A percentile compares a stretch with the other conserved stretches of the same genome.
phyloP scores from a whole-genome alignment of 2,888 invertebrate genomes.

The Stenolophus ochropezus region DNA sequence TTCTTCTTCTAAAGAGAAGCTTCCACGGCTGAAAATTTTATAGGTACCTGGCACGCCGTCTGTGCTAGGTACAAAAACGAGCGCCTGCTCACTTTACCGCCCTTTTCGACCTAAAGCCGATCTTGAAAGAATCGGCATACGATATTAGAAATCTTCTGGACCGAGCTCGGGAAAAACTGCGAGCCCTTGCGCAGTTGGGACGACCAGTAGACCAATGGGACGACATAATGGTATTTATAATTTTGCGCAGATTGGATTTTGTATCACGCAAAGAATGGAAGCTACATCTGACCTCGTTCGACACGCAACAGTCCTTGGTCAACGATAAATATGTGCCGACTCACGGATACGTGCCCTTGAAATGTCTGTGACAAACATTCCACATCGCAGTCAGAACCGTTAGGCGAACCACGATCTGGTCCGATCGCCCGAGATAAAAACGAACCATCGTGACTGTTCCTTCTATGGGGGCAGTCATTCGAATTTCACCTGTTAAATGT shows the following conservation, averaged over 20 bases:
- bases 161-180: not conserved
- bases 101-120: not conserved
- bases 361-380: not conserved
- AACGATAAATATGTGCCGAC: not conserved
- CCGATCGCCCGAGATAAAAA: too few species aligned
- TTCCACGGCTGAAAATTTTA: not conserved
- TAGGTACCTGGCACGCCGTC: not conserved
- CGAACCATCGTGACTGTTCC: too few species aligned
- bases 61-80: not conserved
- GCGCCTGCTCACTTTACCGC: not conserved
- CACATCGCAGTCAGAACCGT: not conserved
- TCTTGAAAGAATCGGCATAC: not conserved
- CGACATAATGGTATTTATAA: not conserved
- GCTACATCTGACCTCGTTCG: not conserved
- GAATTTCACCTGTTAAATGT: too few species aligned
- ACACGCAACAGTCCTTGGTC: not conserved
- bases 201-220: not conserved
- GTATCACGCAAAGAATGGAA: not conserved
- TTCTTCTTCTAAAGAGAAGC: not conserved
- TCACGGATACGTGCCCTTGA: not conserved
- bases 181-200: not conserved
- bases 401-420: too few species aligned
- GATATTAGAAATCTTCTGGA: not conserved
- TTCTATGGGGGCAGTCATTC: too few species aligned
- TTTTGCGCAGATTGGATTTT: not conserved